These are phyloP conservation scores for Julus scandinavius DNA, from an alignment of 2,888 invertebrate genomes.

Conservation along the genomic window DNA sequence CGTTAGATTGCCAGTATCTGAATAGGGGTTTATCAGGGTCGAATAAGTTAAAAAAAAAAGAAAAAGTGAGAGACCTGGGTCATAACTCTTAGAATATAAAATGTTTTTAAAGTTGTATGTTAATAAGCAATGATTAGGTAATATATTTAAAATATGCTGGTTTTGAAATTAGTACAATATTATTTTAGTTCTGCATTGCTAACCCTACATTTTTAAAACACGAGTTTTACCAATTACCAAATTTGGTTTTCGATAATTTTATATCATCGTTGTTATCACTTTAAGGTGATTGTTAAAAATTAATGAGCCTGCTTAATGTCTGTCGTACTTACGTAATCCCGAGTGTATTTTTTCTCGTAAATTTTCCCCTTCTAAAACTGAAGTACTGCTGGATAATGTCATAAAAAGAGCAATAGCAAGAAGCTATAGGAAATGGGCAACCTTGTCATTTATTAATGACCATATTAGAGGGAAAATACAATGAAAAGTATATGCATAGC, in stretches of 20 bases:
- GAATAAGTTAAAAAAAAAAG: neutral
- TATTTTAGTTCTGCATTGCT: neutral
- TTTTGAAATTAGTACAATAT: neutral
- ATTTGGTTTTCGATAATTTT: constrained; percentile 14
- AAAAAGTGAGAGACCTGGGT: neutral
- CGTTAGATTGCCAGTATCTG: neutral
- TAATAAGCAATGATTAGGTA: neutral
- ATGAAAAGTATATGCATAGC: neutral
- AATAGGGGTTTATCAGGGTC: constrained; percentile 24
- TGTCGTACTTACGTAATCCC: constrained; percentile 12
- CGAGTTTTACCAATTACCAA: neutral
- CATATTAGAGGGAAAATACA: constrained; percentile 26
- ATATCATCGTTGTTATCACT: neutral
- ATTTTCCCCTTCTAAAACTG: neutral
- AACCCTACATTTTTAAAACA: neutral
- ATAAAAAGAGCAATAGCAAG: neutral
- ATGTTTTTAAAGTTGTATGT: neutral
- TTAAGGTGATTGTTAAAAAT: constrained; percentile 8
- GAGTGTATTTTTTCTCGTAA: constrained; percentile 3
- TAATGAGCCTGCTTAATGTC: constrained; percentile 23
- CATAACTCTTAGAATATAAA: neutral
- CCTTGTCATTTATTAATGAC: constrained; percentile 39
- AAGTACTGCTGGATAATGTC: constrained; percentile 35
- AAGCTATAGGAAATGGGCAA: constrained; percentile 27
- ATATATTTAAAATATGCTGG: neutral